A percentile compares a stretch with the other conserved stretches of the same genome.
Conservation (phyloP, 2,888 invertebrate species). For the Ectobius pallidus region DNA sequence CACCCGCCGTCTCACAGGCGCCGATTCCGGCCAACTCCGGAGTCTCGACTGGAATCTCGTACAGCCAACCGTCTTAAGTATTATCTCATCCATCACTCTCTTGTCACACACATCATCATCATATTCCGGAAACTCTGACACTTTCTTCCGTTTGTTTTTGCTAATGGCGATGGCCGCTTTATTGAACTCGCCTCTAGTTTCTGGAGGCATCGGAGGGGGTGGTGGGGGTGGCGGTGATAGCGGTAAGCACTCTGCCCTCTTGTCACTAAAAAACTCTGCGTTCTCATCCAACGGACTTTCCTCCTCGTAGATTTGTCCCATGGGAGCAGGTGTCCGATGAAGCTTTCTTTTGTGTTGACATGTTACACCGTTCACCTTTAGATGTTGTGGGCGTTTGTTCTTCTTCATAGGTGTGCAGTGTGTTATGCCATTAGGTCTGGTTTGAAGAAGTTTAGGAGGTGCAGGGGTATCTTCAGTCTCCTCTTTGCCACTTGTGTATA, state of each 20-base stretch:
- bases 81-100: background rate
- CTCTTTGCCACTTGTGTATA: constrained; percentile 38
- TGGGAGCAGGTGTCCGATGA: background rate
- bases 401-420: background rate
- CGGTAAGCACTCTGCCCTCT: background rate
- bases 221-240: constrained; percentile 23
- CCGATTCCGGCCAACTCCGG: constrained; percentile 23
- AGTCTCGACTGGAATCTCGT: constrained; percentile 4
- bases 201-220: constrained; percentile 25
- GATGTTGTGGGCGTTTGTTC: background rate
- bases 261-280: background rate
- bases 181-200: background rate
- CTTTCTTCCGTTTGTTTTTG: background rate
- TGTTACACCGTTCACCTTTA: background rate
- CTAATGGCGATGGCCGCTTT: background rate
- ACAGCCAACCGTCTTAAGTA: constrained; percentile 1
- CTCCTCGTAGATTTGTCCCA: constrained; percentile 6
- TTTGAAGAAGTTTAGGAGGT: constrained; percentile 21
- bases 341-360: background rate
- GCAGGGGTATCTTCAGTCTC: constrained; percentile 14
- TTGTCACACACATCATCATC: background rate
- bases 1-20: background rate
- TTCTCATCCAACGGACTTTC: background rate
- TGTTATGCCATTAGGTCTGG: constrained; percentile 8
- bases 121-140: background rate